Evolutionary conservation across 2,113 vertebrate species (phyloP).

Genomic region (Vidua macroura): DNA sequence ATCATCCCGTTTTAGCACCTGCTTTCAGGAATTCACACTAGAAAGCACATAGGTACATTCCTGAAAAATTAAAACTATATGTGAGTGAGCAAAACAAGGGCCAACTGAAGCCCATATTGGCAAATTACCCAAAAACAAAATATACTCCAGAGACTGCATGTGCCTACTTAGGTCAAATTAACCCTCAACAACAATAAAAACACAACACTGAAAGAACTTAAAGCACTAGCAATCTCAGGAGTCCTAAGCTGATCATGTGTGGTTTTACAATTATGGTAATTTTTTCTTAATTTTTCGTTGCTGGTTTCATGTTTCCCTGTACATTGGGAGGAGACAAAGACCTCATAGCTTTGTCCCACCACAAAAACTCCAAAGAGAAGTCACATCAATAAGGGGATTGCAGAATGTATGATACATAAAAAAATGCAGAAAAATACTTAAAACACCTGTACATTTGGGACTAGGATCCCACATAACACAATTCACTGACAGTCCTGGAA

Average conservation of each 20-base stretch:
- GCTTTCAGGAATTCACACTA: background rate
- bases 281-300: background rate
- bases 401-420: background rate
- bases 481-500: background rate
- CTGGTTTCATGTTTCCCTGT: background rate
- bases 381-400: background rate
- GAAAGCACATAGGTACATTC: background rate
- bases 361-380: background rate
- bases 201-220: background rate
- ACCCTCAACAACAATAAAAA: slow-evolving; percentile 41
- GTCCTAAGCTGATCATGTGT: background rate
- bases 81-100: background rate
- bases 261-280: background rate
- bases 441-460: background rate
- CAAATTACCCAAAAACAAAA: slow-evolving; percentile 31
- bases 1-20: background rate
- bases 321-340: background rate
- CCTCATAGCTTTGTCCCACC: background rate
- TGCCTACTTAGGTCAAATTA: slow-evolving; percentile 33
- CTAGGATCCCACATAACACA: background rate
- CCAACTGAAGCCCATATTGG: background rate
- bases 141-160: background rate
- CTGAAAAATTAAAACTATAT: background rate
- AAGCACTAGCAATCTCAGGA: background rate
- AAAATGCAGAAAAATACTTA: background rate